Evolutionary conservation across 2,113 vertebrate genomes (phyloP).

Genomic region (Embiotoca jacksoni): DNA sequence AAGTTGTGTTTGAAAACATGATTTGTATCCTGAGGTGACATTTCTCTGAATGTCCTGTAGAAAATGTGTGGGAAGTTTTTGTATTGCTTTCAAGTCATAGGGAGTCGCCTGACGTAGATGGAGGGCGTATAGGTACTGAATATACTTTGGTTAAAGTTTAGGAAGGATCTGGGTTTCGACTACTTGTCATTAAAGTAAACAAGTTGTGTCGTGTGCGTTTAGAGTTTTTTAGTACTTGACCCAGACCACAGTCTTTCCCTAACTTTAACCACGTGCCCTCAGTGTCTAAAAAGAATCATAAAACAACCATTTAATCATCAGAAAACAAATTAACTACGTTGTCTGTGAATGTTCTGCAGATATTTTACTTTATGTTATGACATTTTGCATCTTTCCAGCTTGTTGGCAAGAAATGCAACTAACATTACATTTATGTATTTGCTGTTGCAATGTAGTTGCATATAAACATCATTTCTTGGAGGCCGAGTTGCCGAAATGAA

Average conservation of each 20-base stretch:
- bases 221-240: too few relatives aligned
- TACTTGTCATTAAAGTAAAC: conserved; percentile 23
- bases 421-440: not conserved
- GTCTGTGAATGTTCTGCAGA: too few relatives aligned
- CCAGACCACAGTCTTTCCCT: not conserved
- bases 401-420: not conserved
- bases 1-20: not conserved
- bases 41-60: not conserved
- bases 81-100: not conserved
- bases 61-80: not conserved
- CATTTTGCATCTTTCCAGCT: not conserved
- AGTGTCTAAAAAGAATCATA: not conserved
- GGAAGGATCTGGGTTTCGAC: not conserved
- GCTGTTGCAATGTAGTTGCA: not conserved
- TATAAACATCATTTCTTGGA: not conserved
- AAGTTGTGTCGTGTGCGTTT: not conserved
- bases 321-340: not conserved
- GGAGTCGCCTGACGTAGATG: not conserved
- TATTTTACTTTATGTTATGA: not conserved
- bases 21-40: not conserved
- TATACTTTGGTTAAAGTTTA: conserved; percentile 17
- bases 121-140: not conserved
- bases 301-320: not conserved
- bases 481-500: not conserved
- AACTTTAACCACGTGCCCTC: not conserved